phyloP scores from a whole-genome alignment of 2,888 invertebrate genomes.

The Thelaira solivaga region DNA sequence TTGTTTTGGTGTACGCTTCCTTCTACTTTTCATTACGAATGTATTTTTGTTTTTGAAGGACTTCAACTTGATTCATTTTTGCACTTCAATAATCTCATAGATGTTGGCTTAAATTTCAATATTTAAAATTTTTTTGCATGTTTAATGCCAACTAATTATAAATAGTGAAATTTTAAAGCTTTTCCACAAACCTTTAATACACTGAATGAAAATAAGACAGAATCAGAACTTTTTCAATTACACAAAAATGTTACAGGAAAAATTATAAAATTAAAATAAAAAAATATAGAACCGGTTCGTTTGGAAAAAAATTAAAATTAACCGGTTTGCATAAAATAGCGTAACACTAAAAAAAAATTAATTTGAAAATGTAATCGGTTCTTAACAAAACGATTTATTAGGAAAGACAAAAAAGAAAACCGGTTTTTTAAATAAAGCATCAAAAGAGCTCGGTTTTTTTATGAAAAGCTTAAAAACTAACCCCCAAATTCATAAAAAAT shows the following conservation, averaged over 20 bases:
- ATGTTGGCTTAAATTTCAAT: background rate
- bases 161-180: background rate
- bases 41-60: slow-evolving; percentile 18
- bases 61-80: slow-evolving; percentile 44
- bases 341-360: background rate
- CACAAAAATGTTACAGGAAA: background rate
- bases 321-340: background rate
- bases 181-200: background rate
- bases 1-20: no score
- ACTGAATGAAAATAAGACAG: no score
- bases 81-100: slow-evolving; percentile 37
- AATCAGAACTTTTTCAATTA: background rate
- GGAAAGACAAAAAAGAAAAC: no score
- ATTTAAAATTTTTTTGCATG: slow-evolving; percentile 1
- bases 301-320: background rate
- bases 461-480: no score
- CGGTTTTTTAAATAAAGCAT: no score
- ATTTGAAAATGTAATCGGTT: background rate
- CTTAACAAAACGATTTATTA: no score
- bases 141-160: background rate
- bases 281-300: background rate
- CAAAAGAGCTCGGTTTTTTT: no score
- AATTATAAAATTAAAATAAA: background rate
- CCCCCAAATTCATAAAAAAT: no score
- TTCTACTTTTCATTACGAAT: no score